Conservation (phyloP, 2,888 invertebrate species). For the Synanthedon vespiformis region DNA sequence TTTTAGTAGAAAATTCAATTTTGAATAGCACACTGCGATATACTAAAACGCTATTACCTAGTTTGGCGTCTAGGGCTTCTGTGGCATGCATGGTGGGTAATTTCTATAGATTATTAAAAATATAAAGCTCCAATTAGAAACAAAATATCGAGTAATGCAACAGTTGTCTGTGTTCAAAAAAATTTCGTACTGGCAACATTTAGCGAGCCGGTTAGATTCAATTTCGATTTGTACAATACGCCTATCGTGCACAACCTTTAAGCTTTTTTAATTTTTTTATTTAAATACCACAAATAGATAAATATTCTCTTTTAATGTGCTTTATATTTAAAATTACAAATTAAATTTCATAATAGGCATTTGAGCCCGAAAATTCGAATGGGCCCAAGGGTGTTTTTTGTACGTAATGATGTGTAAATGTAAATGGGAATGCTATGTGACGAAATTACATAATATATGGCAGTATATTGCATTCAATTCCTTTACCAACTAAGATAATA, state of each 20-base stretch:
- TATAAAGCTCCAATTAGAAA: constrained; percentile 45
- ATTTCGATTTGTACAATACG: constrained; percentile 38
- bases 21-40: constrained; percentile 38
- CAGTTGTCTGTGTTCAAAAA: constrained; percentile 1
- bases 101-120: constrained; percentile 29
- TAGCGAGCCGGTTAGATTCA: constrained; percentile 35
- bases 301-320: constrained; percentile 10
- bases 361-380: constrained; percentile 1
- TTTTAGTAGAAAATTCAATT: constrained; percentile 16
- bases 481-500: constrained; percentile 28
- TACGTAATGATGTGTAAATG: constrained; percentile 29
- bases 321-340: constrained; percentile 1
- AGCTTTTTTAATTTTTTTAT: neutral
- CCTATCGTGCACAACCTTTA: constrained; percentile 68
- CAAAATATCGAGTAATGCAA: constrained; percentile 9
- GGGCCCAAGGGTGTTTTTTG: constrained; percentile 23
- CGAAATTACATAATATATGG: constrained; percentile 50
- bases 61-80: constrained; percentile 48
- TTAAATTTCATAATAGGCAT: constrained; percentile 4
- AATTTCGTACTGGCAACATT: neutral
- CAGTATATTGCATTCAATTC: constrained; percentile 66
- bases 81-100: constrained; percentile 41
- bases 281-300: constrained; percentile 5
- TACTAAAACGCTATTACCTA: constrained; percentile 51
- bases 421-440: constrained; percentile 18